Percentiles rank a stretch among this genome's conserved stretches.
Conservation (phyloP, 2,888 invertebrate genomes). For the Aradus depressus region DNA sequence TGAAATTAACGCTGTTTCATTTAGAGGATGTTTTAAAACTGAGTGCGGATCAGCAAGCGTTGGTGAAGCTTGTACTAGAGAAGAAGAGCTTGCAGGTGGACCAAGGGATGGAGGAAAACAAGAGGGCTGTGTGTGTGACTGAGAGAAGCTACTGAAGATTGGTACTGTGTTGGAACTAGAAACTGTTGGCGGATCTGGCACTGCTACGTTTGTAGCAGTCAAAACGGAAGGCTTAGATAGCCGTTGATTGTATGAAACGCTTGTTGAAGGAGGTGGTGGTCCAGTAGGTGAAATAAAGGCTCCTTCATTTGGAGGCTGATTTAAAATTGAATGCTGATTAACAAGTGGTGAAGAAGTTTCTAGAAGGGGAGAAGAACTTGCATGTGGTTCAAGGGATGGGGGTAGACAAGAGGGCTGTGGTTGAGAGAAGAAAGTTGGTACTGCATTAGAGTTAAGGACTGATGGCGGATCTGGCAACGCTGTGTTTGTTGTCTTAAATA, state of each 20-base stretch:
- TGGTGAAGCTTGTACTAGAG: not conserved
- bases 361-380: not conserved
- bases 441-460: not conserved
- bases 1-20: not conserved
- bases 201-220: not conserved
- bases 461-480: not conserved
- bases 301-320: not conserved
- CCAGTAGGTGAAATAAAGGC: not conserved
- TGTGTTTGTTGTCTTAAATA: not conserved
- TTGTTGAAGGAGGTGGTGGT: not conserved
- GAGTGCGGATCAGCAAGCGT: not conserved
- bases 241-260: not conserved
- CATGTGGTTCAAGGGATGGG: not conserved
- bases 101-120: not conserved
- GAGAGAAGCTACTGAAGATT: conserved; percentile 9
- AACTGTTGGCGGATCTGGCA: not conserved
- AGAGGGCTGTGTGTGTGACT: not conserved
- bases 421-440: conserved; percentile 9
- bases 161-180: conserved; percentile 2
- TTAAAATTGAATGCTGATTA: not conserved
- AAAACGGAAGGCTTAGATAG: not conserved
- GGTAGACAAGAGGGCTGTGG: not conserved
- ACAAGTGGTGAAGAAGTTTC: not conserved
- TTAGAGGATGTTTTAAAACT: not conserved
- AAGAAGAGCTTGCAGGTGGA: not conserved